Conservation (phyloP, 2,797 vertebrate species). For the Adrianichthys oophorus region DNA sequence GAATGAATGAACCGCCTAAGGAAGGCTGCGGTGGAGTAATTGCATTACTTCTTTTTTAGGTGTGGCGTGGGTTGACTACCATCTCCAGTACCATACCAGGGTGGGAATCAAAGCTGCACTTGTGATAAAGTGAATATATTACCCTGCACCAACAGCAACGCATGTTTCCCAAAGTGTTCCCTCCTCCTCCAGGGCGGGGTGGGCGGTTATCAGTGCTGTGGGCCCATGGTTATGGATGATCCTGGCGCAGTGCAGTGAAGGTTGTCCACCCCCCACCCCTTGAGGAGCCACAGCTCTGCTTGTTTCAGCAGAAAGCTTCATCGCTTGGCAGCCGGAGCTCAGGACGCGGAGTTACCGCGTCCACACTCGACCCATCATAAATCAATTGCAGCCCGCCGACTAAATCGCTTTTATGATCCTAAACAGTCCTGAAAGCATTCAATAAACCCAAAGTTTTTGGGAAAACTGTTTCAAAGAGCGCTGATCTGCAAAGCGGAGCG, state of each 20-base stretch:
- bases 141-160: constrained; percentile 47
- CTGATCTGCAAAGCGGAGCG: background rate
- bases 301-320: constrained; percentile 71
- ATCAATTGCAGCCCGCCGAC: constrained; percentile 67
- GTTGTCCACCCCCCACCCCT: constrained; percentile 40
- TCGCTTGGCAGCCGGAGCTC: constrained; percentile 62
- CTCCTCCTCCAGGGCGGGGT: constrained; percentile 19
- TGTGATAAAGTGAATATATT: constrained; percentile 67
- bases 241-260: constrained; percentile 31
- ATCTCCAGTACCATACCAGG: constrained; percentile 59
- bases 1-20: constrained; percentile 73
- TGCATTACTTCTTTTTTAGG: constrained; percentile 55
- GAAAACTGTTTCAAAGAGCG: constrained; percentile 13
- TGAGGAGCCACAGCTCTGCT: constrained; percentile 49
- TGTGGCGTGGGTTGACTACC: constrained; percentile 52
- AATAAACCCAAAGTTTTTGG: constrained; percentile 22
- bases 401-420: constrained; percentile 58
- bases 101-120: constrained; percentile 69
- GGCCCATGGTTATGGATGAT: constrained; percentile 70
- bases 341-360: constrained; percentile 51
- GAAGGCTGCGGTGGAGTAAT: constrained; percentile 60
- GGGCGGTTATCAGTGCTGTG: constrained; percentile 52
- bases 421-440: constrained; percentile 39
- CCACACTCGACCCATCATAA: constrained; percentile 50
- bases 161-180: constrained; percentile 47